Conservation (phyloP, 2,888 invertebrate genomes). For the Corythucha ciliata region DNA sequence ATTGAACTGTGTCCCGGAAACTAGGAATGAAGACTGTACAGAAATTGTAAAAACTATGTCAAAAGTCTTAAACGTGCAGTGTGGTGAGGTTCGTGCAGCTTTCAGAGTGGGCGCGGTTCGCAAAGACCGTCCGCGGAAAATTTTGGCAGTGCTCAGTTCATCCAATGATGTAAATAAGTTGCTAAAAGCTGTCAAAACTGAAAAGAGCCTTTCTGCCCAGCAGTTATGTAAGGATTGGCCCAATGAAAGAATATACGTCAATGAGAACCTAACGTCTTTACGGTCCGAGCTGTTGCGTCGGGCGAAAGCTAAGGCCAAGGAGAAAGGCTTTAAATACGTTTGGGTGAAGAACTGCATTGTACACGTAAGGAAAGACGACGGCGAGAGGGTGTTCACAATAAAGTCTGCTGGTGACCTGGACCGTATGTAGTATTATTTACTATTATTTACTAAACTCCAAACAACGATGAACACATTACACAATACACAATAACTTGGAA, state of each 20-base stretch:
- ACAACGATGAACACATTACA: no score
- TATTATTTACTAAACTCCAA: background rate
- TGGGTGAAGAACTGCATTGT: slow-evolving; percentile 13
- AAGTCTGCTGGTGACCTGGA: background rate
- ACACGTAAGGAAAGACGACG: slow-evolving; percentile 7
- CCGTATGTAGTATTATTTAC: background rate
- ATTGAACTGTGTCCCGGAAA: slow-evolving; percentile 2
- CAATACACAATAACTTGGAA: no score
- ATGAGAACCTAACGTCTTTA: slow-evolving; percentile 4
- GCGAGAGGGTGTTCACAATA: background rate
- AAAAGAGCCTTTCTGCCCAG: background rate
- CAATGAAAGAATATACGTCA: background rate
- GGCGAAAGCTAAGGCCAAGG: background rate
- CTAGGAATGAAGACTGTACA: background rate
- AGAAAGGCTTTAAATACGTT: slow-evolving; percentile 6
- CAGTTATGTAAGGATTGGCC: background rate
- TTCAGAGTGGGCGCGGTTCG: slow-evolving; percentile 1
- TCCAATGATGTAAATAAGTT: background rate
- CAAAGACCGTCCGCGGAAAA: slow-evolving; percentile 8
- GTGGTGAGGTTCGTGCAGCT: background rate
- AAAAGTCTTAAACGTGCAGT: background rate
- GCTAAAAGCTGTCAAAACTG: background rate
- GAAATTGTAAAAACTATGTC: background rate
- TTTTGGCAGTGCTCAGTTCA: background rate
- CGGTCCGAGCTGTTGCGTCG: background rate